These are phyloP conservation scores for Mantis religiosa DNA, from an alignment of 2,888 invertebrate species.

Conservation along the genomic window DNA sequence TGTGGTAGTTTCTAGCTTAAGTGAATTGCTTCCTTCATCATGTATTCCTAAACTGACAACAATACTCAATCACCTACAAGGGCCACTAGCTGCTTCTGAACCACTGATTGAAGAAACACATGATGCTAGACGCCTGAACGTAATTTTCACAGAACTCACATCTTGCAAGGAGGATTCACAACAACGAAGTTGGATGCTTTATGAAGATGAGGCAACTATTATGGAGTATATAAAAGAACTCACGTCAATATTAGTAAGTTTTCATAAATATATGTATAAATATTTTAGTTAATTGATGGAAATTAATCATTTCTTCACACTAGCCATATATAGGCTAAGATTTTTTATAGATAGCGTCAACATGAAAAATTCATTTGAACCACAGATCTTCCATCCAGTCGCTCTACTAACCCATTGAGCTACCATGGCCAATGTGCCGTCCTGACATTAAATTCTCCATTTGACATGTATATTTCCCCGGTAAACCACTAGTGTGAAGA, in stretches of 20 bases:
- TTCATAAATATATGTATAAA: neutral
- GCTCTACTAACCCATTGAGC: too few relatives aligned
- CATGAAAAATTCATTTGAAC: too few relatives aligned
- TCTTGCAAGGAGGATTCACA: slow-evolving; percentile 92
- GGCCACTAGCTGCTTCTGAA: slow-evolving; percentile 58
- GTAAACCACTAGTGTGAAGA: too few relatives aligned
- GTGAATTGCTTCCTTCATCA: slow-evolving; percentile 18
- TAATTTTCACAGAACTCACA: slow-evolving; percentile 77
- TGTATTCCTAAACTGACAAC: slow-evolving; percentile 1
- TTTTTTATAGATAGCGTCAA: too few relatives aligned
- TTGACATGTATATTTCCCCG: too few relatives aligned
- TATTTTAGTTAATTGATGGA: too few relatives aligned
- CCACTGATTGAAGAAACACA: slow-evolving; percentile 75
- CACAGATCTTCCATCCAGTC: too few relatives aligned
- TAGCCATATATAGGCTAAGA: too few relatives aligned
- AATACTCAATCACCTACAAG: slow-evolving; percentile 32
- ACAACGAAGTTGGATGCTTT: slow-evolving; percentile 91
- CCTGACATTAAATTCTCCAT: too few relatives aligned
- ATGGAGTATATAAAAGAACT: slow-evolving; percentile 78
- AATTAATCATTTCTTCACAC: too few relatives aligned
- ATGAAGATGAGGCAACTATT: slow-evolving; percentile 89
- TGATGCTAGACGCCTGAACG: slow-evolving; percentile 76
- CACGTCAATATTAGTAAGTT: slow-evolving; percentile 72
- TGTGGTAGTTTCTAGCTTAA: slow-evolving; percentile 59
- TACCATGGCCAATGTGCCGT: too few relatives aligned